These are phyloP conservation scores for Vollenhovia emeryi DNA, from an alignment of 1,140 invertebrate genomes.

Conservation along the genomic window DNA sequence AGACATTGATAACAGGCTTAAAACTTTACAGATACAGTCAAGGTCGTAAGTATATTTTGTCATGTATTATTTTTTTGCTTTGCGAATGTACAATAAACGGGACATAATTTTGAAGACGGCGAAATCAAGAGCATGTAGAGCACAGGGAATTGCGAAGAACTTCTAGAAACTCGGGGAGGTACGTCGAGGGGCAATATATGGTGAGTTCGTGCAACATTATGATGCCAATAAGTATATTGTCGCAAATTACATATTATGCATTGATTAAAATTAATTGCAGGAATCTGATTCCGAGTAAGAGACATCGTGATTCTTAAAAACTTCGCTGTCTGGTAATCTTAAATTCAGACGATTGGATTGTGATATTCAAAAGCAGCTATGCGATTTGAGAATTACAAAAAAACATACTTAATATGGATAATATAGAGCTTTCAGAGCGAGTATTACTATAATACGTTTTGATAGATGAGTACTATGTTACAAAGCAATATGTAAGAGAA, in stretches of 20 bases:
- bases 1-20: slow-evolving; percentile 81
- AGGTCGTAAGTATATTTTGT: slow-evolving; percentile 75
- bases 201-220: slow-evolving; percentile 66
- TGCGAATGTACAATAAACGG: neutral
- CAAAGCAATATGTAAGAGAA: neutral
- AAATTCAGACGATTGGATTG: slow-evolving; percentile 57
- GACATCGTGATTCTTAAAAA: neutral
- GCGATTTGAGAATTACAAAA: slow-evolving; percentile 22
- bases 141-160: slow-evolving; percentile 81
- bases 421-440: neutral
- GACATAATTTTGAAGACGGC: slow-evolving; percentile 66
- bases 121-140: slow-evolving; percentile 78
- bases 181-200: slow-evolving; percentile 83
- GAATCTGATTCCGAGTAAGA: slow-evolving; percentile 81
- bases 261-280: slow-evolving; percentile 71
- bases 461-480: slow-evolving; percentile 18
- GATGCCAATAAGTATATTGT: neutral
- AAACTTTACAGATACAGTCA: slow-evolving; percentile 81
- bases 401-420: slow-evolving; percentile 18
- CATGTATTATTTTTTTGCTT: slow-evolving; percentile 12
- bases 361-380: slow-evolving; percentile 61
- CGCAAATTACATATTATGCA: slow-evolving; percentile 15
- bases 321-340: slow-evolving; percentile 5
- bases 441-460: slow-evolving; percentile 25
- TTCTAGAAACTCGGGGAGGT: slow-evolving; percentile 81